These are phyloP conservation scores for Diadegma fenestrale DNA, from an alignment of 2,888 invertebrate genomes.

Conservation along the genomic window DNA sequence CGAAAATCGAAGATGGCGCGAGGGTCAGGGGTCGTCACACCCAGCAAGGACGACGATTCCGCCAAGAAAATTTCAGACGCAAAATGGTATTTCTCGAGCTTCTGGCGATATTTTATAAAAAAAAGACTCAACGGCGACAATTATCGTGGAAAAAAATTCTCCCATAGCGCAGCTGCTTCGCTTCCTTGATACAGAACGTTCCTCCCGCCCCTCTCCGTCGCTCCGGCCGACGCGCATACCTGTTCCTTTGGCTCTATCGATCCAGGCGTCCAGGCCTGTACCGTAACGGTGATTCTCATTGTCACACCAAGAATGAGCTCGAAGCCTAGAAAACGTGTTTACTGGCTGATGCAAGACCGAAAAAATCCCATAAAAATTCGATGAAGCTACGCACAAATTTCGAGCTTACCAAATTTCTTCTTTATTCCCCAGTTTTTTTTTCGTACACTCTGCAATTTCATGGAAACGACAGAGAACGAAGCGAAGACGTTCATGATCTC, in stretches of 20 bases:
- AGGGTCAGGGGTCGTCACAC: not conserved
- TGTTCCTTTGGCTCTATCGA: constrained; percentile 16
- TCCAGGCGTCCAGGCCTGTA: not conserved
- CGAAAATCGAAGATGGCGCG: not conserved
- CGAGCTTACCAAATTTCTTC: no score
- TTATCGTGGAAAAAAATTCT: not conserved
- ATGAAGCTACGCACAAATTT: not conserved
- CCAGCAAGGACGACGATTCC: not conserved
- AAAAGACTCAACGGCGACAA: not conserved
- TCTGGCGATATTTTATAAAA: not conserved
- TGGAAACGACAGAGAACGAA: no score
- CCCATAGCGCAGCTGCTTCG: constrained; percentile 2
- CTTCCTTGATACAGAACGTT: not conserved
- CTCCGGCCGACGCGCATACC: not conserved
- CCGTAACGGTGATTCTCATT: not conserved
- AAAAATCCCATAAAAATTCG: not conserved
- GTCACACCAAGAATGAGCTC: not conserved
- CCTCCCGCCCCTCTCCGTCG: not conserved
- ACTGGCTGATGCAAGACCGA: not conserved
- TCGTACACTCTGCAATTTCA: no score
- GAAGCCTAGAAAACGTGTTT: not conserved
- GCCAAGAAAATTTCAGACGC: not conserved
- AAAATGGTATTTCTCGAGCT: not conserved
- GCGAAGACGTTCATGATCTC: no score
- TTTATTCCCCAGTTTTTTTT: no score